Percentiles rank a stretch among this genome's conserved stretches.
Conservation (phyloP, 2,888 invertebrate genomes). For the Cyrtodaria siliqua region DNA sequence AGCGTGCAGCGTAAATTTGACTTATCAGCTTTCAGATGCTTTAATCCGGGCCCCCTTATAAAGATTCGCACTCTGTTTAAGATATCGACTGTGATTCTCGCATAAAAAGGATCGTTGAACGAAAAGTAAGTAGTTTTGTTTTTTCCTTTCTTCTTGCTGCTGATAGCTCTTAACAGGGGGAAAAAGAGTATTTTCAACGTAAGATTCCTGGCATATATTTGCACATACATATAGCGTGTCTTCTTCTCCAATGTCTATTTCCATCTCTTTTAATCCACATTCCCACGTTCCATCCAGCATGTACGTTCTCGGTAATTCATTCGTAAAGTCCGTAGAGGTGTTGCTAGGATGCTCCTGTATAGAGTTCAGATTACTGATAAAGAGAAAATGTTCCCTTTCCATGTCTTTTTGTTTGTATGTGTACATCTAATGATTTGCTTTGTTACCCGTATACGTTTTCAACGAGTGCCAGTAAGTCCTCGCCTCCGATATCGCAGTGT, state of each 20-base stretch:
- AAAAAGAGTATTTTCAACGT: background rate
- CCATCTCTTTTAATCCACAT: constrained; percentile 4
- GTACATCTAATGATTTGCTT: no score
- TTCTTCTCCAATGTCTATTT: background rate
- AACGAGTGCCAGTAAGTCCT: no score
- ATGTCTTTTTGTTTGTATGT: no score
- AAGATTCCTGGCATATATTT: background rate
- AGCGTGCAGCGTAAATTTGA: background rate
- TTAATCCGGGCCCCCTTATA: background rate
- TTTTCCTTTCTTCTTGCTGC: constrained; percentile 2
- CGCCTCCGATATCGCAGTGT: no score
- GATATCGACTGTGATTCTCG: background rate
- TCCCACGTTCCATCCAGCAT: background rate
- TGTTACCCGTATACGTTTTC: no score
- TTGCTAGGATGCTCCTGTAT: background rate
- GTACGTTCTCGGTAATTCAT: background rate
- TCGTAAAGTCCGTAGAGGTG: background rate
- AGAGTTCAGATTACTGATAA: no score
- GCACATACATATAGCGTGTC: background rate
- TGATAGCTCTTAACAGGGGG: background rate
- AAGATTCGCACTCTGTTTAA: background rate
- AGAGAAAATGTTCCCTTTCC: no score
- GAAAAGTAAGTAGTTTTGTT: background rate
- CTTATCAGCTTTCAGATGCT: background rate
- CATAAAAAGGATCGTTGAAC: constrained; percentile 14